Evolutionary conservation across 1,140 invertebrate genomes (phyloP).

Genomic region (Eueides isabella): DNA sequence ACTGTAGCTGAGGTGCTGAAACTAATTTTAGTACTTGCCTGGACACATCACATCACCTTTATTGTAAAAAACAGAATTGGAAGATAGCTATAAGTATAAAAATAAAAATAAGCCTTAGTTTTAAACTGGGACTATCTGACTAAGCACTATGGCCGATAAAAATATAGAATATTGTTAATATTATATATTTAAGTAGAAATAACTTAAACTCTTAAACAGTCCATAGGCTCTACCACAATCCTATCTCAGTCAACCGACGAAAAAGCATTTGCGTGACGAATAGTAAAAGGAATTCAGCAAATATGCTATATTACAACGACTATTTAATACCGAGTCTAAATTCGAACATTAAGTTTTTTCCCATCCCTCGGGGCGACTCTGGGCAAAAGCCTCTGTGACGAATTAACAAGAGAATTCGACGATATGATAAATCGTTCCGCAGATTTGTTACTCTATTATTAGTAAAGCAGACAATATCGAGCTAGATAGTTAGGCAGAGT

Average conservation of each 20-base stretch:
- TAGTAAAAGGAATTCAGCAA: conserved; percentile 11
- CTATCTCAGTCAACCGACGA: neutral
- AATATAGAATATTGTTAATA: too few relatives aligned
- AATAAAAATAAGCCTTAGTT: too few relatives aligned
- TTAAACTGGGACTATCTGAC: too few relatives aligned
- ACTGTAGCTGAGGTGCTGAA: too few relatives aligned
- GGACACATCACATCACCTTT: too few relatives aligned
- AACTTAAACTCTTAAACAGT: too few relatives aligned
- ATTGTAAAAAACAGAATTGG: too few relatives aligned
- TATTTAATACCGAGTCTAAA: conserved; percentile 30
- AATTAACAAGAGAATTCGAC: conserved; percentile 36
- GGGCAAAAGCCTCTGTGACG: conserved; percentile 28
- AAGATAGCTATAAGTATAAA: too few relatives aligned
- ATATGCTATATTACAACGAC: conserved; percentile 15
- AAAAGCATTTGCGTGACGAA: conserved; percentile 5
- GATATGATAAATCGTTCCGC: conserved; percentile 25
- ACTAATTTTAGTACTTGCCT: too few relatives aligned
- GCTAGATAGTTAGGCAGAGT: conserved; percentile 14
- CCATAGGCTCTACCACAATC: neutral
- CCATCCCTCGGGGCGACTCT: conserved; percentile 16
- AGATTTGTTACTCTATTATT: conserved; percentile 31
- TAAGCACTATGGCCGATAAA: too few relatives aligned
- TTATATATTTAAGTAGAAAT: neutral
- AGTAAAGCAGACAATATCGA: neutral
- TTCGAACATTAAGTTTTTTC: conserved; percentile 30